These are phyloP conservation scores for Eonycteris spelaea DNA, from an alignment of 2,113 vertebrate species.

Conservation along the genomic window DNA sequence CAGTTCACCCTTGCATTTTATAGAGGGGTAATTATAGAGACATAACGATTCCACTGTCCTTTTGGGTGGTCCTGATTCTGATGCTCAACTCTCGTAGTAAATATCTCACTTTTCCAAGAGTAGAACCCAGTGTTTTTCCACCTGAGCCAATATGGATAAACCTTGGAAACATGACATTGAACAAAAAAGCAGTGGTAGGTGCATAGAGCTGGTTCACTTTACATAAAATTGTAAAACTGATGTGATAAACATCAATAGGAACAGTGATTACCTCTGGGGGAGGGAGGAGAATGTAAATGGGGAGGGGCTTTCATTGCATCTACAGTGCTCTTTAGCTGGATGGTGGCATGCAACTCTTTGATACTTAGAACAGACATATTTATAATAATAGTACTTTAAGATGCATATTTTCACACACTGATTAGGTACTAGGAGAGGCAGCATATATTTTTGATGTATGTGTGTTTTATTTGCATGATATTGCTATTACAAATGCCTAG, in stretches of 20 bases:
- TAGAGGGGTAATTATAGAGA: background rate
- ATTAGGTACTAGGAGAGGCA: background rate
- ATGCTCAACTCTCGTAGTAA: background rate
- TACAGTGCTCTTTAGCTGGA: background rate
- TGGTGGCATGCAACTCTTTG: background rate
- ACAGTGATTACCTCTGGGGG: background rate
- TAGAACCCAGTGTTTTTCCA: background rate
- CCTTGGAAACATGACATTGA: background rate
- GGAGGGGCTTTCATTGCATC: background rate
- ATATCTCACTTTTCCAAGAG: background rate
- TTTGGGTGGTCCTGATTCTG: background rate
- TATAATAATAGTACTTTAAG: background rate
- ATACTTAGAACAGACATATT: background rate
- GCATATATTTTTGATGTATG: background rate
- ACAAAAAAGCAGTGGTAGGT: background rate
- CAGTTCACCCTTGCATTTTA: background rate
- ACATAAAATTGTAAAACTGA: background rate
- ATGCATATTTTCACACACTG: background rate
- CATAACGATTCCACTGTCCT: background rate
- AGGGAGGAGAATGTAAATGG: background rate
- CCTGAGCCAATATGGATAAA: background rate
- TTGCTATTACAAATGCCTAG: background rate
- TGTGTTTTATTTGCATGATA: background rate
- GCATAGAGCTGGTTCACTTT: background rate
- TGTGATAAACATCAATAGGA: background rate